A percentile compares a stretch with the other conserved stretches of the same genome.
Conservation (phyloP, 2,797 vertebrate genomes). For the Arrhamphus sclerolepis region DNA sequence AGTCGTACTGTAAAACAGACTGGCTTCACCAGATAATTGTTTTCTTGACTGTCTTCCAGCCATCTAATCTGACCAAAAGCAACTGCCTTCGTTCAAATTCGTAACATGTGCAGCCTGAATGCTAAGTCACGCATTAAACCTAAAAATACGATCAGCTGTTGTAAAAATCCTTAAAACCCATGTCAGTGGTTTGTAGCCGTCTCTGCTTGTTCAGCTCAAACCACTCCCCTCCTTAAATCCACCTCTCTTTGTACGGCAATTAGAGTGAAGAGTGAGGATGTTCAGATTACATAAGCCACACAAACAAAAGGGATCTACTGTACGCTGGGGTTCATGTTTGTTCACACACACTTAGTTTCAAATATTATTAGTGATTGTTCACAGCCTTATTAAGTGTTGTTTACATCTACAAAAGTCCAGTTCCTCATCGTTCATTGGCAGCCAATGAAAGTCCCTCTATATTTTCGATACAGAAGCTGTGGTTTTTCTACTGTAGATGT, state of each 20-base stretch:
- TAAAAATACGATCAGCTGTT: conserved; percentile 1
- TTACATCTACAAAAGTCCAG: conserved; percentile 34
- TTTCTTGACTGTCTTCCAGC: conserved; percentile 35
- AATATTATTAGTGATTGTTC: conserved; percentile 24
- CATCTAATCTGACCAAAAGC: conserved; percentile 6
- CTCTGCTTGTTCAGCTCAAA: conserved; percentile 6
- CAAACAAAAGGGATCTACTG: conserved; percentile 53
- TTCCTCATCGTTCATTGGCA: conserved; percentile 58
- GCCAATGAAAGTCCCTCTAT: conserved; percentile 12
- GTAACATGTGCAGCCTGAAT: conserved; percentile 12
- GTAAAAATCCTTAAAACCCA: too few species aligned
- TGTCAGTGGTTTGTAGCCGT: conserved; percentile 1
- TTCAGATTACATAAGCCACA: conserved; percentile 51
- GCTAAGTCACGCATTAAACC: conserved; percentile 28
- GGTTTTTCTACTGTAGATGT: conserved; percentile 4
- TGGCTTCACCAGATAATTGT: conserved; percentile 33
- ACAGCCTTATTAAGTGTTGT: conserved; percentile 43
- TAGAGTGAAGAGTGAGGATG: conserved; percentile 12
- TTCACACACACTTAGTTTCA: conserved; percentile 31
- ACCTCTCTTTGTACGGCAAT: conserved; percentile 27
- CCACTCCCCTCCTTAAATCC: neutral
- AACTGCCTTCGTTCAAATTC: conserved; percentile 8
- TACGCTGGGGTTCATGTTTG: conserved; percentile 46
- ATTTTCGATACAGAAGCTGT: conserved; percentile 32
- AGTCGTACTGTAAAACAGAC: conserved; percentile 14